Conservation (phyloP, 2,113 vertebrate species). For the Nestor notabilis region DNA sequence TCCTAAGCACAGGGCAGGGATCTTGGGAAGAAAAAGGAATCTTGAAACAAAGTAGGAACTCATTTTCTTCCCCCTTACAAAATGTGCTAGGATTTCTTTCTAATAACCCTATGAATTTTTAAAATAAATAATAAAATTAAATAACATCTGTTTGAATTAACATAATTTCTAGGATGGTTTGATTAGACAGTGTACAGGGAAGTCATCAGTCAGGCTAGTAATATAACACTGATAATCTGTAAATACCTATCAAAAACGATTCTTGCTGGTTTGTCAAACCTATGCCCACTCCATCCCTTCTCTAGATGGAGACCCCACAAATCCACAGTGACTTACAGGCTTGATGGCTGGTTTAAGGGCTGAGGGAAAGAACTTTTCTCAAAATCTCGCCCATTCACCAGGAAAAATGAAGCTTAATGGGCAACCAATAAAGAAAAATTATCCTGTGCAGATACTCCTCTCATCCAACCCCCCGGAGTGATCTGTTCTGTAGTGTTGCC, state of each 20-base stretch:
- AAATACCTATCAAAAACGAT: not conserved
- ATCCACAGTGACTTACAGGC: not conserved
- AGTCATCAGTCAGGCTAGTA: not conserved
- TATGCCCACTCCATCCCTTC: not conserved
- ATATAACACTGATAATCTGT: not conserved
- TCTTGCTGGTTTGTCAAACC: not conserved
- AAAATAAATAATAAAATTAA: not conserved
- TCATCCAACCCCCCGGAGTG: not conserved
- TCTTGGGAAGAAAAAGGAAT: not conserved
- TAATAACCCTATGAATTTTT: not conserved
- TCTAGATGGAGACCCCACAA: not conserved
- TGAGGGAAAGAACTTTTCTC: conserved; percentile 1
- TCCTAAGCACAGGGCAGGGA: not conserved
- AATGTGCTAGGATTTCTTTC: not conserved
- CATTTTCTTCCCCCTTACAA: not conserved
- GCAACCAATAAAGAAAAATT: not conserved
- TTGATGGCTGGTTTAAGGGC: not conserved
- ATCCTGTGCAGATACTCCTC: not conserved
- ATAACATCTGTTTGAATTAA: not conserved
- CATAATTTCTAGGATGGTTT: not conserved
- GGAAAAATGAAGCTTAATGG: not conserved
- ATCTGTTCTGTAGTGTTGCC: not conserved
- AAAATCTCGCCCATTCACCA: not conserved
- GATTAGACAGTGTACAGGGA: not conserved
- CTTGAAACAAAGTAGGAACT: not conserved